Evolutionary conservation across 2,888 invertebrate species (phyloP).

Genomic region (Neocrepidodera transversa): DNA sequence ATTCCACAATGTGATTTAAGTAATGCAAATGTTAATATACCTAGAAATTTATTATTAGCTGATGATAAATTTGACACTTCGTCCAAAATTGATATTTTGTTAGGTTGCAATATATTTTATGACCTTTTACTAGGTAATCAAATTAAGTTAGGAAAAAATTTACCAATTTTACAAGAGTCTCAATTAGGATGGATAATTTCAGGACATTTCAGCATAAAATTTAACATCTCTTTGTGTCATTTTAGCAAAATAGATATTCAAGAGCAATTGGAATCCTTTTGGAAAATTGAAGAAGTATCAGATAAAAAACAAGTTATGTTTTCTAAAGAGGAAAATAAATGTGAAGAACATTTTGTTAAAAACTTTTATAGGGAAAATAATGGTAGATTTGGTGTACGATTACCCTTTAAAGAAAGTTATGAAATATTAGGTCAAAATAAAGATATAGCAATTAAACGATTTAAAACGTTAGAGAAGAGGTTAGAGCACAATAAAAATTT

Average conservation of each 20-base stretch:
- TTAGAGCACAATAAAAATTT: constrained; percentile 9
- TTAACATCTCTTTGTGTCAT: not conserved
- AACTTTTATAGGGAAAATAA: constrained; percentile 4
- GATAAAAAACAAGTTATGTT: not conserved
- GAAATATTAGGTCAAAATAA: too few relatives aligned
- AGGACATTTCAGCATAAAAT: not conserved
- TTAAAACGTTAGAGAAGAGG: constrained; percentile 9
- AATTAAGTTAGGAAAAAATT: not conserved
- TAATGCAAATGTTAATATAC: not conserved
- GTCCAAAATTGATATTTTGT: constrained; percentile 6
- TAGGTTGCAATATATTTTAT: constrained; percentile 11
- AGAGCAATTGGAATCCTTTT: constrained; percentile 1
- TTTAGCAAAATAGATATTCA: constrained; percentile 3
- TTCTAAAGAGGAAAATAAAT: not conserved
- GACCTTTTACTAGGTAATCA: not conserved
- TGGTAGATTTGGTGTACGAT: constrained; percentile 16
- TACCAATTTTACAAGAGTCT: not conserved
- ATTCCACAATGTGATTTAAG: not conserved
- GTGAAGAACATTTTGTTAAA: not conserved
- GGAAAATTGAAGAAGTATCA: not conserved
- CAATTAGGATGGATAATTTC: constrained; percentile 2
- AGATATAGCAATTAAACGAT: too few relatives aligned
- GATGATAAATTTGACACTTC: not conserved
- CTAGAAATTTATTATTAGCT: not conserved
- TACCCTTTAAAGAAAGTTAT: too few relatives aligned